phyloP scores from a whole-genome alignment of 2,797 vertebrate genomes.

The Erethizon dorsatum region DNA sequence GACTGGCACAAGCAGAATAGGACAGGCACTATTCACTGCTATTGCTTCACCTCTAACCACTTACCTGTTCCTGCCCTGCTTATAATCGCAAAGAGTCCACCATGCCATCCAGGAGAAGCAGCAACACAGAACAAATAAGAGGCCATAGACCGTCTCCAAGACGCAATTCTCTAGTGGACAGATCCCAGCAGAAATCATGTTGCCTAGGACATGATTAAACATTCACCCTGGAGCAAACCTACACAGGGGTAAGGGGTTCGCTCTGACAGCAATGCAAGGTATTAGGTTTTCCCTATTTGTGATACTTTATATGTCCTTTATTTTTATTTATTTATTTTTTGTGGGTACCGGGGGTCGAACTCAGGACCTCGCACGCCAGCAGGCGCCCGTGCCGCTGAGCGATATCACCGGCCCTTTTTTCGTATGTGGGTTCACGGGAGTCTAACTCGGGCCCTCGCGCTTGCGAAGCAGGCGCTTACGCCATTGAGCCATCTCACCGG shows the following conservation, averaged over 20 bases:
- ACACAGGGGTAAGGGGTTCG: rapidly evolving
- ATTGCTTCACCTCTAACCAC: not conserved
- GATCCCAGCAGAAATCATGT: not conserved
- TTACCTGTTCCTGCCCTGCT: not conserved
- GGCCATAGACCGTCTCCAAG: not conserved
- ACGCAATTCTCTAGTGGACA: not conserved
- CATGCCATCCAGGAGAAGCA: not conserved
- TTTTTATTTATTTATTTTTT: no score
- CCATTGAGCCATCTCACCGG: no score
- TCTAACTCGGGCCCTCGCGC: no score
- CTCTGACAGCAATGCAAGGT: not conserved
- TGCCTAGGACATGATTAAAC: not conserved
- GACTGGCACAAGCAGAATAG: not conserved
- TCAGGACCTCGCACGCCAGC: no score
- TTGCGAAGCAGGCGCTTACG: no score
- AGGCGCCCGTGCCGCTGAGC: no score
- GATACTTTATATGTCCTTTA: not conserved
- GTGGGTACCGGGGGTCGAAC: no score
- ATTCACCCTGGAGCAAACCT: not conserved
- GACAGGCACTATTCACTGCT: not conserved
- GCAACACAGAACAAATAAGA: not conserved
- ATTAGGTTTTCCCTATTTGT: not conserved
- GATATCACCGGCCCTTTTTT: no score
- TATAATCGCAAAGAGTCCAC: not conserved
- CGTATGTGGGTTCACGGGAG: no score